Conservation (phyloP, 2,888 invertebrate genomes). For the Cephus pygmeus region DNA sequence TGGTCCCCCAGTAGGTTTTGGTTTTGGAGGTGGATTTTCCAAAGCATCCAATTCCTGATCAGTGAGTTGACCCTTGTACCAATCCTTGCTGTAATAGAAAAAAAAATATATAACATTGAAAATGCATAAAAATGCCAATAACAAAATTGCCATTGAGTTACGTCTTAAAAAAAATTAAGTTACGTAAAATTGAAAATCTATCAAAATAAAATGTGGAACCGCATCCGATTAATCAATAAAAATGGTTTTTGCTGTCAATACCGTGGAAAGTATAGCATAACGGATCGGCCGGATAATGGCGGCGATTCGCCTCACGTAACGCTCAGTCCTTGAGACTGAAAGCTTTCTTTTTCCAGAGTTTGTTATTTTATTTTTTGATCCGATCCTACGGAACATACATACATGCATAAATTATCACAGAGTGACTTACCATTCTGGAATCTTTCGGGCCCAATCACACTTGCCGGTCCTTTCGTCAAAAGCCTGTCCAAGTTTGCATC, state of each 20-base stretch:
- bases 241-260: not conserved
- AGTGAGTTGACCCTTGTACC: constrained; percentile 88
- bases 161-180: not conserved
- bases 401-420: constrained; percentile 12
- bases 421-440: constrained; percentile 84
- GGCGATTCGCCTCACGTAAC: not conserved
- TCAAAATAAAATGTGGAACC: not conserved
- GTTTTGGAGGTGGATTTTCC: constrained; percentile 81
- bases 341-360: not conserved
- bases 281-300: not conserved
- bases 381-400: not conserved
- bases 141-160: not conserved
- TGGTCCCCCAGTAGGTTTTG: constrained; percentile 70
- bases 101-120: not conserved
- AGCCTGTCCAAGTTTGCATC: constrained; percentile 89
- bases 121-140: not conserved
- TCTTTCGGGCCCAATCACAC: constrained; percentile 89
- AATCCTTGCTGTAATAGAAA: constrained; percentile 77
- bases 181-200: not conserved
- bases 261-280: not conserved
- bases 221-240: not conserved
- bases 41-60: constrained; percentile 83
- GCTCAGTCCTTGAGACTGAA: not conserved
- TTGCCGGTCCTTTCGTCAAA: constrained; percentile 83
- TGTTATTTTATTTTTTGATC: not conserved